A percentile compares a stretch with the other conserved stretches of the same genome.
phyloP scores from a whole-genome alignment of 2,113 vertebrate species.

The Myocastor coypus region DNA sequence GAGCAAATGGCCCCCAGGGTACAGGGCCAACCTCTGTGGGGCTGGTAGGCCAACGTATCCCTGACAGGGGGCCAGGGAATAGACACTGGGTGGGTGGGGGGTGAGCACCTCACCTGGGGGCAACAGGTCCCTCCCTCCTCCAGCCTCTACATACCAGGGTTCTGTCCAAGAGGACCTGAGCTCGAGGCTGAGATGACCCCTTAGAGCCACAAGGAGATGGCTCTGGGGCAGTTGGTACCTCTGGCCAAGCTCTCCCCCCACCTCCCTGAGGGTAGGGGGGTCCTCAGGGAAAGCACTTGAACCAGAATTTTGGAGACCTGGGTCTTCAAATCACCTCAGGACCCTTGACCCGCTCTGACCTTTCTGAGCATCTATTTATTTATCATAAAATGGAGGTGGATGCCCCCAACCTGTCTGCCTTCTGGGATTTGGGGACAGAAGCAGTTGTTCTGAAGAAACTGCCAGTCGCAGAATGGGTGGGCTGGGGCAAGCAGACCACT shows the following conservation, averaged over 20 bases:
- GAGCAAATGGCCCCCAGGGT: neutral
- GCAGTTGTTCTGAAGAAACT: neutral
- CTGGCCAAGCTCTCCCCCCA: neutral
- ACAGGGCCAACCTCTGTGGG: fast-evolving
- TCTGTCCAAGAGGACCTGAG: neutral
- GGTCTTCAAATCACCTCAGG: neutral
- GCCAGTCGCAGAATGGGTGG: neutral
- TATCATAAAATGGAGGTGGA: neutral
- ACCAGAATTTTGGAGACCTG: neutral
- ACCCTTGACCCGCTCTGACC: neutral
- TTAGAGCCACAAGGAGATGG: neutral
- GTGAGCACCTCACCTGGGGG: fast-evolving
- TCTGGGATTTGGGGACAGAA: neutral
- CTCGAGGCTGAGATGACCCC: neutral
- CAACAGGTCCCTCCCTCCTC: neutral
- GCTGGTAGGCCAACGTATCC: neutral
- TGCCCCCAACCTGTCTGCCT: neutral
- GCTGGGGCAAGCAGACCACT: fast-evolving
- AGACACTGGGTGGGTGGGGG: neutral
- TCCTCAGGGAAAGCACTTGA: constrained; percentile 17
- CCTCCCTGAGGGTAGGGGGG: neutral
- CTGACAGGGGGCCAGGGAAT: too few species aligned
- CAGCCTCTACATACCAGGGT: neutral
- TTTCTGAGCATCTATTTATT: neutral
- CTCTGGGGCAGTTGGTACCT: neutral